These are phyloP conservation scores for Hemibagrus guttatus DNA, from an alignment of 2,797 vertebrate species.

Conservation along the genomic window DNA sequence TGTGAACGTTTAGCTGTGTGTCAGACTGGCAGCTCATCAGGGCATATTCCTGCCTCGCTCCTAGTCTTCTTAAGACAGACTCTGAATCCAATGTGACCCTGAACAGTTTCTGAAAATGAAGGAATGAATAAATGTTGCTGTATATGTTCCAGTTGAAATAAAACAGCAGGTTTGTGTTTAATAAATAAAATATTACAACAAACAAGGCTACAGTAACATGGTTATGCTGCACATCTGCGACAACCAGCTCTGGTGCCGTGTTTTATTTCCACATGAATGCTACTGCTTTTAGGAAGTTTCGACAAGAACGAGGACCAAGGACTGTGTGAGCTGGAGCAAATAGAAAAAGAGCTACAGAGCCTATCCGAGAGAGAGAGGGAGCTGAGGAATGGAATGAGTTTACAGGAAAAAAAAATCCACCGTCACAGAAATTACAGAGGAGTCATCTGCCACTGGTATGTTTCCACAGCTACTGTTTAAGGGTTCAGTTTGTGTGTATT, in stretches of 20 bases:
- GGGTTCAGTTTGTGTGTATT: not conserved
- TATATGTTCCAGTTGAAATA: not conserved
- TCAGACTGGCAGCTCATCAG: not conserved
- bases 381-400: constrained; percentile 27
- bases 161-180: not conserved
- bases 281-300: not conserved
- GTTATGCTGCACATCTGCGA: not conserved
- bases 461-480: not conserved
- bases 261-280: not conserved
- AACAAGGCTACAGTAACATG: not conserved
- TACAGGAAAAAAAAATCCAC: not conserved
- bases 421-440: not conserved
- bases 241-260: not conserved
- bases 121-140: not conserved
- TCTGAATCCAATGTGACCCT: not conserved
- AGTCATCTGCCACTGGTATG: constrained; percentile 25
- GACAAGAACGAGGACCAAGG: constrained; percentile 18
- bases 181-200: not conserved
- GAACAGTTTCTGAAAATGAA: not conserved
- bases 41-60: not conserved
- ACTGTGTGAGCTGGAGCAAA: constrained; percentile 59
- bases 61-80: not conserved
- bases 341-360: constrained; percentile 62
- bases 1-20: not conserved
- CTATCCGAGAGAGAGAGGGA: constrained; percentile 54